These are phyloP conservation scores for Eretmochelys imbricata DNA, from an alignment of 2,113 vertebrate genomes.

Conservation along the genomic window DNA sequence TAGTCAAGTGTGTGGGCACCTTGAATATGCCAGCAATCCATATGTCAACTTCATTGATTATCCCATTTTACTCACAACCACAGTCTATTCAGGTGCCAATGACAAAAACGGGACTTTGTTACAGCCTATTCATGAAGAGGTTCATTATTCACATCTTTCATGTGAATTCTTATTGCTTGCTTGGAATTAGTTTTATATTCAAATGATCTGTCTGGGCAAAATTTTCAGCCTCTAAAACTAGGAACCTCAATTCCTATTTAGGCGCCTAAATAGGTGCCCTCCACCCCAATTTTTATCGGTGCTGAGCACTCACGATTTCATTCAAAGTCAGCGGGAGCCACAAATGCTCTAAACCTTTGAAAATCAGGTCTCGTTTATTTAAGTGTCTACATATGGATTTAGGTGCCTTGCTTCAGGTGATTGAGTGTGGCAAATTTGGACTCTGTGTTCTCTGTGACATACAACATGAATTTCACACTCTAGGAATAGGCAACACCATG, in stretches of 20 bases:
- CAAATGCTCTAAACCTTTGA: not conserved
- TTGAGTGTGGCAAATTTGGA: not conserved
- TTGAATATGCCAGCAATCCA: not conserved
- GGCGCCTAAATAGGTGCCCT: not conserved
- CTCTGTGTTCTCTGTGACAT: not conserved
- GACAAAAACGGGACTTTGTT: not conserved
- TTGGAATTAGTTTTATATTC: not conserved
- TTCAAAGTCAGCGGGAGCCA: too few relatives aligned
- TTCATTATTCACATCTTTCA: not conserved
- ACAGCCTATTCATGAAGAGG: not conserved
- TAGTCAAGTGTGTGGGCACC: not conserved
- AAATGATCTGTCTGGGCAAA: not conserved
- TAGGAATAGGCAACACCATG: not conserved
- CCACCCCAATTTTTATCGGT: not conserved
- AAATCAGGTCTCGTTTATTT: not conserved
- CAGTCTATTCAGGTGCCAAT: not conserved
- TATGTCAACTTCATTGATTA: not conserved
- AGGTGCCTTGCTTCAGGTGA: not conserved
- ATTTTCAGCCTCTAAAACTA: not conserved
- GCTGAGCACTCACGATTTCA: too few relatives aligned
- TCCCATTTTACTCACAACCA: not conserved
- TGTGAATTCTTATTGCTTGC: not conserved
- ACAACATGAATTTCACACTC: not conserved
- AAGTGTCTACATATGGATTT: not conserved
- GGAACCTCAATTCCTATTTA: not conserved